Evolutionary conservation across 2,888 invertebrate genomes (phyloP).

Genomic region (Phlogophora meticulosa): DNA sequence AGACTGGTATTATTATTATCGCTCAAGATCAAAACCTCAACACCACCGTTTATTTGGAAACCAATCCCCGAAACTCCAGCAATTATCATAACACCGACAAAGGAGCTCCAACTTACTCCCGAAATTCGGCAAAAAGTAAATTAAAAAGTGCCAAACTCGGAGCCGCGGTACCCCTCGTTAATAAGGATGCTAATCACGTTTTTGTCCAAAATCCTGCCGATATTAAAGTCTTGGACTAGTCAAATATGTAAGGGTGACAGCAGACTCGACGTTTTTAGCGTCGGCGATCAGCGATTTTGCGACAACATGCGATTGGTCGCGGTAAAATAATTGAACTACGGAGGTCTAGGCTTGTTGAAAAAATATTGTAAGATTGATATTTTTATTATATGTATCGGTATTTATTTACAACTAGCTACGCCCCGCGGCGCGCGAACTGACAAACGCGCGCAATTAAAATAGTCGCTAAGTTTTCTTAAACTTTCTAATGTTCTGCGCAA

Average conservation of each 20-base stretch:
- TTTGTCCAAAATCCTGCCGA: constrained; percentile 44
- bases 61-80: constrained; percentile 28
- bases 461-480: too few relatives aligned
- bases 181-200: constrained; percentile 66
- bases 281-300: not conserved
- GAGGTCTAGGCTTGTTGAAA: too few relatives aligned
- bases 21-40: not conserved
- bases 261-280: not conserved
- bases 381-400: too few relatives aligned
- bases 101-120: constrained; percentile 22
- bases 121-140: constrained; percentile 49
- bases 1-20: not conserved
- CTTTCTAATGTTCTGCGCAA: too few relatives aligned
- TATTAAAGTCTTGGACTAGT: constrained; percentile 48
- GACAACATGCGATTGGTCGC: not conserved
- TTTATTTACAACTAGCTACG: too few relatives aligned
- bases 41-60: constrained; percentile 1
- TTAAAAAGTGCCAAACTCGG: constrained; percentile 53
- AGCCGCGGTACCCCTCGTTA: constrained; percentile 29
- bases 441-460: too few relatives aligned
- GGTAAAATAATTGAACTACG: not conserved
- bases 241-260: constrained; percentile 12
- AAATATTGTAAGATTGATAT: too few relatives aligned
- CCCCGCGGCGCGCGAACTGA: too few relatives aligned
- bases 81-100: constrained; percentile 45